A percentile compares a stretch with the other conserved stretches of the same genome.
phyloP scores from a whole-genome alignment of 2,888 invertebrate species.

The Phengaris arion region DNA sequence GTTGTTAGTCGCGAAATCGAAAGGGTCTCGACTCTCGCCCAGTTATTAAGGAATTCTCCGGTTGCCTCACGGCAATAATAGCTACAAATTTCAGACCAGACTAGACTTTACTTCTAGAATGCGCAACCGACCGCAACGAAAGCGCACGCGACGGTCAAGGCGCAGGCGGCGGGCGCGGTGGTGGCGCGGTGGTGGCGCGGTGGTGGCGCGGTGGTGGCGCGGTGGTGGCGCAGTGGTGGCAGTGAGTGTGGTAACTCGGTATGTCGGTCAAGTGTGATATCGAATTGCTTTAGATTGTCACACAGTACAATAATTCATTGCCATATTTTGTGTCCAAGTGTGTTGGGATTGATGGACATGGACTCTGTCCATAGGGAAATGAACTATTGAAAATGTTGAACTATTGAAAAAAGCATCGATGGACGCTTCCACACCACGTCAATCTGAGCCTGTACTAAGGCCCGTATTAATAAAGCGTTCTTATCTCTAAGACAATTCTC shows the following conservation, averaged over 20 bases:
- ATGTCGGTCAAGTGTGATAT: slow-evolving; percentile 9
- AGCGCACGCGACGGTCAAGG: slow-evolving; percentile 16
- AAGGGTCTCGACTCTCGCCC: not conserved
- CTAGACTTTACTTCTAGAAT: not conserved
- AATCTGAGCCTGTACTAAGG: no score
- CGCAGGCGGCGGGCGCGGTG: not conserved
- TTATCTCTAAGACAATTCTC: no score
- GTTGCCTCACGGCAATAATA: not conserved
- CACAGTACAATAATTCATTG: not conserved
- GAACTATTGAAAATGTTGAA: no score
- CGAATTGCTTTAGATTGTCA: slow-evolving; percentile 15
- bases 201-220: not conserved
- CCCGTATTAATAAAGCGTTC: no score
- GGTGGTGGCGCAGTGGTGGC: no score
- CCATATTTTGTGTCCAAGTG: no score
- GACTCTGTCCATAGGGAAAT: no score
- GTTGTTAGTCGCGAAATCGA: not conserved
- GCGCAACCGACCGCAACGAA: not conserved
- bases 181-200: not conserved
- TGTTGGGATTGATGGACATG: no score
- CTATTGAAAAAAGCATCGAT: no score
- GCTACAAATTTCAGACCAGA: not conserved
- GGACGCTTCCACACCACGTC: no score
- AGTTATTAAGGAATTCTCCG: not conserved
- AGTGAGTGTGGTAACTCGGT: not conserved